Evolutionary conservation across 2,797 vertebrate genomes (phyloP).

Genomic region (Podarcis siculus): DNA sequence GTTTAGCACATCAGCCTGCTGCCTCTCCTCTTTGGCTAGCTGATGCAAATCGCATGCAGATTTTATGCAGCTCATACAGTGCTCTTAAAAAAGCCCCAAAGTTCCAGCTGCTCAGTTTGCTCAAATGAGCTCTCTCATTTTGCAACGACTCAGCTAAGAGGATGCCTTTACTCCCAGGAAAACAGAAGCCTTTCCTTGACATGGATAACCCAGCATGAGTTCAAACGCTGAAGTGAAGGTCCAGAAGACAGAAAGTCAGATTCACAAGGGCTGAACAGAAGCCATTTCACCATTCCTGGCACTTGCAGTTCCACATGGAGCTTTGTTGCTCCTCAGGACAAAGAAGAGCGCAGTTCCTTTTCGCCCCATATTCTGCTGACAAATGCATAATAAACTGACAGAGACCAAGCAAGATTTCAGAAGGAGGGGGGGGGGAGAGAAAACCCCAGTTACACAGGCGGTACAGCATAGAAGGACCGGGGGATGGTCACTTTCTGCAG

Average conservation of each 20-base stretch:
- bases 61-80: conserved; percentile 47
- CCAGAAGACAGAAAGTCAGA: conserved; percentile 74
- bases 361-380: conserved; percentile 86
- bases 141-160: conserved; percentile 33
- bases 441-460: conserved; percentile 70
- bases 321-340: conserved; percentile 73
- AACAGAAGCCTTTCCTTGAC: conserved; percentile 73
- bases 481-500: conserved; percentile 85
- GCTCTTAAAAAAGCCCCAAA: conserved; percentile 41
- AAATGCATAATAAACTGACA: conserved; percentile 85
- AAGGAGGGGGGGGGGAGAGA: conserved; percentile 36
- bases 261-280: conserved; percentile 89
- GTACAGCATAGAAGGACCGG: conserved; percentile 75
- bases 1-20: conserved; percentile 46
- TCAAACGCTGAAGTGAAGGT: conserved; percentile 60
- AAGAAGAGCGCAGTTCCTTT: conserved; percentile 71
- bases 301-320: conserved; percentile 70
- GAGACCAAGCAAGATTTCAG: conserved; percentile 78
- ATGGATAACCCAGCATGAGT: conserved; percentile 61
- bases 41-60: conserved; percentile 1
- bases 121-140: conserved; percentile 50
- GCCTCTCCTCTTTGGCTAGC: conserved; percentile 27
- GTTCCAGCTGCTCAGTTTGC: conserved; percentile 67
- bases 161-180: conserved; percentile 57
- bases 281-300: conserved; percentile 85